A percentile compares a stretch with the other conserved stretches of the same genome.
These are phyloP conservation scores for Drosophila mettleri DNA, from an alignment of 2,888 invertebrate species.

Conservation along the genomic window DNA sequence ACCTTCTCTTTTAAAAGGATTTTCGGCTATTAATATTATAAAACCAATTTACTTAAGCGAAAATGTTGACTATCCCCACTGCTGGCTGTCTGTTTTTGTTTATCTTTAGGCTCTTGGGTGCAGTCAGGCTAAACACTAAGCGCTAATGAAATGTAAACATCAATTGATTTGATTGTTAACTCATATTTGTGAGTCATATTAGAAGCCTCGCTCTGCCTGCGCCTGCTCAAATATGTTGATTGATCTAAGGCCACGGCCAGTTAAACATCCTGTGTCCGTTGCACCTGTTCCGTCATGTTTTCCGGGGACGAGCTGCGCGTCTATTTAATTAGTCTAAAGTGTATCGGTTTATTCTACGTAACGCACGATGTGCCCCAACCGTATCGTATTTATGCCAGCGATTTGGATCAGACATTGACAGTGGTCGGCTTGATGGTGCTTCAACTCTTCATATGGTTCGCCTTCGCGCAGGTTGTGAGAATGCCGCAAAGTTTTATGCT, in stretches of 20 bases:
- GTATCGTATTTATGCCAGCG: constrained; percentile 15
- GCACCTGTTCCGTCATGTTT: constrained; percentile 46
- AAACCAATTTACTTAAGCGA: not conserved
- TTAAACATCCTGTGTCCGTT: constrained; percentile 18
- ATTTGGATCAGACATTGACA: constrained; percentile 22
- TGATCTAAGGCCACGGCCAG: not conserved
- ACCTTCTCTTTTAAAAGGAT: not conserved
- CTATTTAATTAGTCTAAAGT: constrained; percentile 64
- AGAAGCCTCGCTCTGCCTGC: not conserved
- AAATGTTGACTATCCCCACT: not conserved
- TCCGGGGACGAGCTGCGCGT: constrained; percentile 57
- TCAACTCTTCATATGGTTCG: constrained; percentile 39
- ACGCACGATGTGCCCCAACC: constrained; percentile 16
- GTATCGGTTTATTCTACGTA: constrained; percentile 61
- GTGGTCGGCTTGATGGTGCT: constrained; percentile 23
- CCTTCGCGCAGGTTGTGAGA: constrained; percentile 32
- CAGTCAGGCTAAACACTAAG: not conserved
- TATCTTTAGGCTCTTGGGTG: not conserved
- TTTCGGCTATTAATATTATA: not conserved
- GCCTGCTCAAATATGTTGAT: constrained; percentile 8
- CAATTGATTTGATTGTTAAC: constrained; percentile 32
- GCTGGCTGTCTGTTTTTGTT: not conserved
- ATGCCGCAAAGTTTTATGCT: constrained; percentile 26
- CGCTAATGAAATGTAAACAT: constrained; percentile 24
- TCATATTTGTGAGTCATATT: not conserved